phyloP scores from a whole-genome alignment of 1,140 invertebrate species.

The Heliothis subflexa region DNA sequence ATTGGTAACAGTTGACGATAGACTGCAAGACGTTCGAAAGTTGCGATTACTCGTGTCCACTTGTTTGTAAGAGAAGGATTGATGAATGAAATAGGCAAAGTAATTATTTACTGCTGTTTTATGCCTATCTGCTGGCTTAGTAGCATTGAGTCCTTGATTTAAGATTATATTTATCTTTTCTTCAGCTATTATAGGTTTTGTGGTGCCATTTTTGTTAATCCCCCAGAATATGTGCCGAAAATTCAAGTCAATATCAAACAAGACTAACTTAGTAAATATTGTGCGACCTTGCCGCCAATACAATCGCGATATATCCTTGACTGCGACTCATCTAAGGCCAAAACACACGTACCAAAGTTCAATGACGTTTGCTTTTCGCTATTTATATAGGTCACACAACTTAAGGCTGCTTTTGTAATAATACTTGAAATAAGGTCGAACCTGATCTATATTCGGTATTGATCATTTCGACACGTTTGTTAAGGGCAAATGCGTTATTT shows the following conservation, averaged over 20 bases:
- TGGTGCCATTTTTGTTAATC: too few relatives aligned
- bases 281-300: constrained; percentile 14
- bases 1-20: background rate
- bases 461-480: background rate
- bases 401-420: constrained; percentile 29
- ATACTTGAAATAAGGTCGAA: constrained; percentile 30
- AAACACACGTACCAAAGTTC: constrained; percentile 11
- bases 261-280: constrained; percentile 1
- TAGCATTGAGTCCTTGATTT: too few relatives aligned
- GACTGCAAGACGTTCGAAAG: too few relatives aligned
- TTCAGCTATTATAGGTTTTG: too few relatives aligned
- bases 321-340: constrained; percentile 15
- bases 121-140: too few relatives aligned
- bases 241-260: background rate
- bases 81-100: too few relatives aligned
- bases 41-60: too few relatives aligned
- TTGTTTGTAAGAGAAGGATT: too few relatives aligned
- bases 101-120: too few relatives aligned
- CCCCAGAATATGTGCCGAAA: background rate
- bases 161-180: too few relatives aligned
- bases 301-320: constrained; percentile 21
- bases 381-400: constrained; percentile 27
- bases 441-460: constrained; percentile 18
- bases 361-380: constrained; percentile 32
- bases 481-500: constrained; percentile 17